Base-by-base conservation (phyloP, 2,113 vertebrate genomes). In the Hystrix brachyura region DNA sequence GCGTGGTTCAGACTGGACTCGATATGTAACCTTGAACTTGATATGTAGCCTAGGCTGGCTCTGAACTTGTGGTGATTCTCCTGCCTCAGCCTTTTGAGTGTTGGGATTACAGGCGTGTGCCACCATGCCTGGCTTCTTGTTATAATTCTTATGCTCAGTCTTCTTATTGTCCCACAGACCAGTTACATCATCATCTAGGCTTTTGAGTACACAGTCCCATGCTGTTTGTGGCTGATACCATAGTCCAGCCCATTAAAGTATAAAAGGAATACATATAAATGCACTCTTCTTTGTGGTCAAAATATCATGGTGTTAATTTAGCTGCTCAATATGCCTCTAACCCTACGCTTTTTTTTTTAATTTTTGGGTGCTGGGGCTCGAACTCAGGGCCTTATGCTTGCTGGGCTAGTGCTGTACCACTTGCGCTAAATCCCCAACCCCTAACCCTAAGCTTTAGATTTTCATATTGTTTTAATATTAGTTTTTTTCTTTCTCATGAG, bases 201-300 rank as follows among this genome's bases (percentile, higher is more conserved):
- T 19, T 43, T 57, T 1, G 1, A 3, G 86, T 15, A 4, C n/a
- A 25, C 7, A n/a, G 7, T 48, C 12, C 43, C 12, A 2, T 27
- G 9, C 21, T 80, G 7, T 27, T 78, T 90, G 34, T 1, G 15
- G 65, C 17, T 8, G 14, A 38, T 79, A n/a, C 59, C 53, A 78
- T 0, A 55, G 65, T 38, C 11, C 8, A 9, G 29, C 59, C 17
- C 2, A 6, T 48, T 11, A 51, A 21, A 79, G 57, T 25, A 3
- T 38, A 3, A 59, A 9, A 4, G 10, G 48, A 71, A 55, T 65
- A 8, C 1, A 25, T 55, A 25, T 69, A 25, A 71, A 19, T 34
- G 17, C 25, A 13, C 69, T 74, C 51, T 60, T 69, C 46, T 13
- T 1, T 80, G 9, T 78, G 78, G 4, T 71, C 34, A 38, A 71